These are phyloP conservation scores for Sesamia nonagrioides DNA, from an alignment of 1,140 invertebrate species.

Conservation along the genomic window DNA sequence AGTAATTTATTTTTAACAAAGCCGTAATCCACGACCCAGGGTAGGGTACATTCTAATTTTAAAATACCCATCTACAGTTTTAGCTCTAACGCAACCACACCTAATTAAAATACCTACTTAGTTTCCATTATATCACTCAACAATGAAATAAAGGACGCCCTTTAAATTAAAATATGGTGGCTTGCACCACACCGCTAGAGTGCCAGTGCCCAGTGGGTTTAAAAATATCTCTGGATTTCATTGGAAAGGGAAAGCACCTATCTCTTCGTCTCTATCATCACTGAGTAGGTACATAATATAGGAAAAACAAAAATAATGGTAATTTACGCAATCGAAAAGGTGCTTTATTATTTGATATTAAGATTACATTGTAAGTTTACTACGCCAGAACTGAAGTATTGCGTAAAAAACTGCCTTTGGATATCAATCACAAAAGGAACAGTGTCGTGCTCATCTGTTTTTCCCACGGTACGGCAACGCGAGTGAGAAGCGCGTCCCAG, in stretches of 20 bases:
- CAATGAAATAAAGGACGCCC: not conserved
- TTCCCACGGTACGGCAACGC: slow-evolving; percentile 56
- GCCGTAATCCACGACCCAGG: too few relatives aligned
- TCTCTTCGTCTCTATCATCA: not conserved
- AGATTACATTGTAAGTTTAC: not conserved
- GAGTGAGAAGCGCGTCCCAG: slow-evolving; percentile 63
- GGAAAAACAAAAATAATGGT: not conserved
- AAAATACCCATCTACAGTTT: not conserved
- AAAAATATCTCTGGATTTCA: not conserved
- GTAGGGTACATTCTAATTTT: not conserved
- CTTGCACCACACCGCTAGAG: not conserved
- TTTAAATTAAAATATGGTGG: not conserved
- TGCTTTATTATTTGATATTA: not conserved
- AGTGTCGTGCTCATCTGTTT: slow-evolving; percentile 11
- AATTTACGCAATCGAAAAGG: not conserved
- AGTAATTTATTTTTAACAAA: too few relatives aligned
- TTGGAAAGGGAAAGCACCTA: not conserved
- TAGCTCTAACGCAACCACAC: not conserved
- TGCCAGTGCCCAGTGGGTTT: not conserved
- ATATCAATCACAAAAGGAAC: slow-evolving; percentile 13
- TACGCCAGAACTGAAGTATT: not conserved
- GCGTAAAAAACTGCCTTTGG: not conserved
- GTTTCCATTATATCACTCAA: not conserved
- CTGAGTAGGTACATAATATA: not conserved
- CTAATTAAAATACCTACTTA: not conserved